A percentile compares a stretch with the other conserved stretches of the same genome.
phyloP scores from a whole-genome alignment of 37 sponge, comb jelly and placozoan genomes.

The Amphimedon queenslandica region DNA sequence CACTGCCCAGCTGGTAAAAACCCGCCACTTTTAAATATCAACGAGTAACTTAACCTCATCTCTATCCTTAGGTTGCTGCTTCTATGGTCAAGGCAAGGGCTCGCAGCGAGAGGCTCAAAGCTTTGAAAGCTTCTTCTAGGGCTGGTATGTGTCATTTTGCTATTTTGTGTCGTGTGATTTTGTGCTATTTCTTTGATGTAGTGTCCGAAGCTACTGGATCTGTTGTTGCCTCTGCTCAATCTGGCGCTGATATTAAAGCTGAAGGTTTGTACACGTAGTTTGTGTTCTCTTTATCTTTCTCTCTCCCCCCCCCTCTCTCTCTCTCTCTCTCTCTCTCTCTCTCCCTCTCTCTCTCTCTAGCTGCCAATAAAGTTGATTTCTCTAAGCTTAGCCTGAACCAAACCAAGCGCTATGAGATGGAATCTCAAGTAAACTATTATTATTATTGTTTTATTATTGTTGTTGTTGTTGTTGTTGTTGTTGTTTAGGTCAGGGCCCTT shows the following conservation, averaged over 20 bases:
- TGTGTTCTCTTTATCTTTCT: no score
- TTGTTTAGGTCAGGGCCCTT: conserved; percentile 59
- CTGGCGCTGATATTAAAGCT: conserved; percentile 51
- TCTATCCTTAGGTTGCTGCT: conserved; percentile 70
- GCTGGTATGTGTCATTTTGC: conserved; percentile 40
- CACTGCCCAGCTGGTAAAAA: conserved; percentile 91
- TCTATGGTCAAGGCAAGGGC: conserved; percentile 92
- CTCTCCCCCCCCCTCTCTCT: not conserved
- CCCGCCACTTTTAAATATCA: not conserved
- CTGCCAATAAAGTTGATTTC: conserved; percentile 43
- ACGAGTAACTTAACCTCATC: not conserved
- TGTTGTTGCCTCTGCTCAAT: conserved; percentile 86
- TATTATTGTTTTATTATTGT: not conserved
- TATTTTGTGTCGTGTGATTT: not conserved
- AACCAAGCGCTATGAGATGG: conserved; percentile 95
- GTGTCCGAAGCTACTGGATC: conserved; percentile 89
- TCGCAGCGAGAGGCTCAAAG: conserved; percentile 68
- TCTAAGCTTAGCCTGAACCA: conserved; percentile 80
- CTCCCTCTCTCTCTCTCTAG: not conserved
- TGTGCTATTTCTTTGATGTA: conserved; percentile 8
- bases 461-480: conserved; percentile 3
- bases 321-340: not conserved
- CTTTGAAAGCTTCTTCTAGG: conserved; percentile 75
- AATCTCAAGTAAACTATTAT: conserved; percentile 88
- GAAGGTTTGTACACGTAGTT: conserved; percentile 19